Evolutionary conservation across 2,888 invertebrate species (phyloP).

Genomic region (Phengaris arion): DNA sequence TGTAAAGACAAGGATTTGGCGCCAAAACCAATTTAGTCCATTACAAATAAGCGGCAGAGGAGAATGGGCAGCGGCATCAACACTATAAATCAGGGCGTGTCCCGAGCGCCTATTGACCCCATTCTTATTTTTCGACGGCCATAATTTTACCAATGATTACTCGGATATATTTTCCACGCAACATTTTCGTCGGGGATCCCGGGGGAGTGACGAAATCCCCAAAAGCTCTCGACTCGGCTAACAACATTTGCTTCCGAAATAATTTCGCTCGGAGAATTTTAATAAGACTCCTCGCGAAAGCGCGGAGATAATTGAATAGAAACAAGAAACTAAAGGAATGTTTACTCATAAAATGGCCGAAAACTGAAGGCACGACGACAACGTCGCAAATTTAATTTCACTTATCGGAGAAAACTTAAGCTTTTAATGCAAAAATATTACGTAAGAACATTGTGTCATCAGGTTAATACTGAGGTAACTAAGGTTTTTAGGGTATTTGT

Average conservation of each 20-base stretch:
- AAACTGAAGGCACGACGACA: neutral
- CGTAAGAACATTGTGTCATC: neutral
- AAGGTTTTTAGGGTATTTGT: no score
- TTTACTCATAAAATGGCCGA: constrained; percentile 23
- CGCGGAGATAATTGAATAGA: constrained; percentile 36
- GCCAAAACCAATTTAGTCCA: constrained; percentile 32
- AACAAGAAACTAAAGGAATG: constrained; percentile 30
- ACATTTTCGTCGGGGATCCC: constrained; percentile 38
- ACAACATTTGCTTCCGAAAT: constrained; percentile 40
- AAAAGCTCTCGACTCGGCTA: constrained; percentile 38
- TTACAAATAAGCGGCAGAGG: constrained; percentile 38
- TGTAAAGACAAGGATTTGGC: constrained; percentile 22
- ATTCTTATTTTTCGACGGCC: constrained; percentile 48
- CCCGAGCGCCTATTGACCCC: constrained; percentile 52
- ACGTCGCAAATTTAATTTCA: constrained; percentile 13
- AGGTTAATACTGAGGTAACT: neutral
- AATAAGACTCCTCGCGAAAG: constrained; percentile 37
- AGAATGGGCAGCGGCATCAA: constrained; percentile 35
- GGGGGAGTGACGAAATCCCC: constrained; percentile 34
- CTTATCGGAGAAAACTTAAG: neutral
- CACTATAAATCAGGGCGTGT: constrained; percentile 48
- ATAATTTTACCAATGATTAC: constrained; percentile 51
- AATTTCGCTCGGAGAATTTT: constrained; percentile 41
- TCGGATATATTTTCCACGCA: constrained; percentile 41
- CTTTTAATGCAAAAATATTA: constrained; percentile 19